Percentiles rank a stretch among this genome's conserved stretches.
Evolutionary conservation across 2,797 vertebrate genomes (phyloP).

Genomic region (Australoheros facetus): DNA sequence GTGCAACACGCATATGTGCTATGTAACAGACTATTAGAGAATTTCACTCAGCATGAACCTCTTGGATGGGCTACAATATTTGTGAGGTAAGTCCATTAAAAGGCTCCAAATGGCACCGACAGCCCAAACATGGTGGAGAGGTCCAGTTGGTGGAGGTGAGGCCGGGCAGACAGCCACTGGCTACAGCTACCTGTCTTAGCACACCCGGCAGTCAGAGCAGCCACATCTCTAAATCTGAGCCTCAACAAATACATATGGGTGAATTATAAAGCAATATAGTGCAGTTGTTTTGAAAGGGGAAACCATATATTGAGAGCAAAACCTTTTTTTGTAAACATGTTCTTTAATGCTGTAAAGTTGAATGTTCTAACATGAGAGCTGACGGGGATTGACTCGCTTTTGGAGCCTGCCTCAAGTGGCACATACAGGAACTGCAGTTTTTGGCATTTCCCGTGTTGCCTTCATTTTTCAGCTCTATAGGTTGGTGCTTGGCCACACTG

Average conservation of each 20-base stretch:
- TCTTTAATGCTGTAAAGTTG: not conserved
- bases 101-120: not conserved
- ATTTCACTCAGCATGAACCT: not conserved
- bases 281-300: not conserved
- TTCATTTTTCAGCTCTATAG: not conserved
- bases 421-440: not conserved
- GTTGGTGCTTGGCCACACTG: not conserved
- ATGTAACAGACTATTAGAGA: not conserved
- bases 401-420: too few relatives aligned
- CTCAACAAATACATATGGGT: not conserved
- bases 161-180: not conserved
- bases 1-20: too few relatives aligned
- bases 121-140: not conserved
- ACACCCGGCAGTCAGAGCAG: not conserved
- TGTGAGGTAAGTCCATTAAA: not conserved
- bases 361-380: not conserved
- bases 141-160: not conserved
- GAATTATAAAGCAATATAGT: not conserved
- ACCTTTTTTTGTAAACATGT: not conserved
- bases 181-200: not conserved
- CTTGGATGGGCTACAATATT: not conserved
- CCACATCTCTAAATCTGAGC: too few relatives aligned
- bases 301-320: not conserved
- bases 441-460: not conserved
- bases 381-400: too few relatives aligned